A percentile compares a stretch with the other conserved stretches of the same genome.
Evolutionary conservation across 2,888 invertebrate species (phyloP).

Genomic region (Parnassius apollo): DNA sequence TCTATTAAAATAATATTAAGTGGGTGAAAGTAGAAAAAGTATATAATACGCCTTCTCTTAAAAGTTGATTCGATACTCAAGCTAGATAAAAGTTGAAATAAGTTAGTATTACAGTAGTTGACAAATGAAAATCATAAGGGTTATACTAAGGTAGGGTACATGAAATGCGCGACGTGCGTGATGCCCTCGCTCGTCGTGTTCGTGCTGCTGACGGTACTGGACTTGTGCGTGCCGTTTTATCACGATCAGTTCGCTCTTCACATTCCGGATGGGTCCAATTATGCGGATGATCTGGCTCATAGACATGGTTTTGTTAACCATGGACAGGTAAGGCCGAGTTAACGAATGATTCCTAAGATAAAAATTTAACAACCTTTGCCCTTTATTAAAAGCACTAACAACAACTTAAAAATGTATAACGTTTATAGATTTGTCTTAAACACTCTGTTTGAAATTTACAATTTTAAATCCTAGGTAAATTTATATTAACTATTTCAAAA

Average conservation of each 20-base stretch:
- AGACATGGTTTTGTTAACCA: slow-evolving; percentile 74
- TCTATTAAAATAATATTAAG: slow-evolving; percentile 44
- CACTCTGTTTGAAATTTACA: too few species aligned
- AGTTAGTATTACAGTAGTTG: background rate
- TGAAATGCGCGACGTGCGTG: slow-evolving; percentile 70
- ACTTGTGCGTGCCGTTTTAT: slow-evolving; percentile 70
- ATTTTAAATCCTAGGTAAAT: too few species aligned
- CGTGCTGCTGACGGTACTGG: slow-evolving; percentile 68
- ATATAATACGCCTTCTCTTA: slow-evolving; percentile 27
- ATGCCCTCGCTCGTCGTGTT: slow-evolving; percentile 66
- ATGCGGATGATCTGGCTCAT: slow-evolving; percentile 67
- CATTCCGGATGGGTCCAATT: slow-evolving; percentile 58
- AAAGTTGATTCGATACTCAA: background rate
- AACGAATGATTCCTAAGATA: background rate
- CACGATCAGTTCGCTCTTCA: slow-evolving; percentile 70
- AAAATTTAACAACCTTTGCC: too few species aligned
- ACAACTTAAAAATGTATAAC: too few species aligned
- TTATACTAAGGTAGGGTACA: slow-evolving; percentile 52
- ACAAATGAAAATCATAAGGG: slow-evolving; percentile 37
- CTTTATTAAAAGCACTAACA: too few species aligned
- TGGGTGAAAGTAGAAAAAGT: slow-evolving; percentile 41
- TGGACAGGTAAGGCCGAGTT: slow-evolving; percentile 63
- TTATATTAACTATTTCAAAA: too few species aligned
- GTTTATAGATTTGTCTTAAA: too few species aligned
- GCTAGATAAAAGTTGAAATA: slow-evolving; percentile 1